Evolutionary conservation across 1,140 invertebrate genomes (phyloP), one percentile per base, ranked within the genome.

Genomic region (Drosophila sturtevanti): DNA sequence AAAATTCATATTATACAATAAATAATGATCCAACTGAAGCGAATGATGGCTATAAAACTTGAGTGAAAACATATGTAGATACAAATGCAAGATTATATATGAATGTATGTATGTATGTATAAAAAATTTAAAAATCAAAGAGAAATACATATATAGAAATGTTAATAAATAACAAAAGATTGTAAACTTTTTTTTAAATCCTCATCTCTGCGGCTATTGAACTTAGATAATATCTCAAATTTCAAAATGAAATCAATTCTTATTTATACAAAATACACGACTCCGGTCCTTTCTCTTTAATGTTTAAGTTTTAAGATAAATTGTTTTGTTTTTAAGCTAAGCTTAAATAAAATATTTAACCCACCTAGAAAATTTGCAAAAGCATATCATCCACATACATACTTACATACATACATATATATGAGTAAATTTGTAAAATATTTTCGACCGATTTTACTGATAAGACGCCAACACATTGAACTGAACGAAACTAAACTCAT

Each of bases 1-100:
- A 86, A 68, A 63, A 72, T 55, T 60, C 54, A 77, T 44, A 85
- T 78, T 85, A 78, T 71, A 85, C 22, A 69, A 52, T 65, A 67
- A 69, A 18, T 67, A 64, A 55, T 56, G 14, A 56, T 6, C 7
- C 27, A 56, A 18, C 7, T 56, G 9, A 35, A 21, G 14, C 16
- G 14, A 56, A 56, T 48, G 16, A 48, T 48, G 41, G 41, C 41
- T 21, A 48, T 48, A 48, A 21, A 48, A 48, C 16, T 48, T 44
- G 14, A 44, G 14, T 14, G 14, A 4, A 16, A 44, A 35, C 34
- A 35, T 9, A 16, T 44, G 14, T 31, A 31, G 6, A 7, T 4
- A 31, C 27, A 31, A 24, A 4, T 24, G 1, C 1, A 24, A 3
- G 7, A 31, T 31, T n/a, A n/a, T n/a, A n/a, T n/a, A n/a, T n/a